Evolutionary conservation across 2,888 invertebrate genomes (phyloP).

Genomic region (Thera obeliscata): DNA sequence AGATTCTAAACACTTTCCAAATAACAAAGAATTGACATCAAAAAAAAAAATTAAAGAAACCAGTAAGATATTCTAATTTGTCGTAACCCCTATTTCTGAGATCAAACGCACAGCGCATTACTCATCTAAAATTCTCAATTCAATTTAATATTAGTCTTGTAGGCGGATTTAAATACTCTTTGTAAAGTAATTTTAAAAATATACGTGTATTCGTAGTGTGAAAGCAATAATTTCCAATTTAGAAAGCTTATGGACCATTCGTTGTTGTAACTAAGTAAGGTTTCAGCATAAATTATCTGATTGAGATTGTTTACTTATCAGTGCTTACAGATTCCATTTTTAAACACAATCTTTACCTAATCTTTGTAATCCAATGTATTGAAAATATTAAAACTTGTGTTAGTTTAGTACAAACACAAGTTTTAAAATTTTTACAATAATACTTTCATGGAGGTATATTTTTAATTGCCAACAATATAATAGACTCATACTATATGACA

Average conservation of each 20-base stretch:
- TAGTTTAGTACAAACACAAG: too few relatives aligned
- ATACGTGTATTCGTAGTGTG: slow-evolving; percentile 50
- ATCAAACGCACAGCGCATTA: slow-evolving; percentile 29
- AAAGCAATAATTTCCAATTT: slow-evolving; percentile 71
- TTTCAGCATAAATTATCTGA: slow-evolving; percentile 83
- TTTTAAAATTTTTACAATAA: too few relatives aligned
- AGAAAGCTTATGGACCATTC: slow-evolving; percentile 78
- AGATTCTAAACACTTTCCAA: not conserved
- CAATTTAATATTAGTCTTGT: slow-evolving; percentile 45
- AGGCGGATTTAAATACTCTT: slow-evolving; percentile 47
- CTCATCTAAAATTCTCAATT: slow-evolving; percentile 48
- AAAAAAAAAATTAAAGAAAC: not conserved
- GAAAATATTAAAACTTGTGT: too few relatives aligned
- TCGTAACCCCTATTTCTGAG: slow-evolving; percentile 11
- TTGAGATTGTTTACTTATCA: slow-evolving; percentile 55
- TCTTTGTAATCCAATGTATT: not conserved
- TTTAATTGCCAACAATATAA: not conserved
- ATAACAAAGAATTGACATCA: not conserved
- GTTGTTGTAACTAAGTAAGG: slow-evolving; percentile 71
- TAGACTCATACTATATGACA: not conserved
- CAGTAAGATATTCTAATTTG: not conserved
- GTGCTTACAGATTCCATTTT: slow-evolving; percentile 13
- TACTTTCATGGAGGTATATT: too few relatives aligned
- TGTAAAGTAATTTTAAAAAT: slow-evolving; percentile 26
- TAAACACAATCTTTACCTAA: not conserved